Evolutionary conservation across 2,888 invertebrate species (phyloP).

Genomic region (Empis livida): DNA sequence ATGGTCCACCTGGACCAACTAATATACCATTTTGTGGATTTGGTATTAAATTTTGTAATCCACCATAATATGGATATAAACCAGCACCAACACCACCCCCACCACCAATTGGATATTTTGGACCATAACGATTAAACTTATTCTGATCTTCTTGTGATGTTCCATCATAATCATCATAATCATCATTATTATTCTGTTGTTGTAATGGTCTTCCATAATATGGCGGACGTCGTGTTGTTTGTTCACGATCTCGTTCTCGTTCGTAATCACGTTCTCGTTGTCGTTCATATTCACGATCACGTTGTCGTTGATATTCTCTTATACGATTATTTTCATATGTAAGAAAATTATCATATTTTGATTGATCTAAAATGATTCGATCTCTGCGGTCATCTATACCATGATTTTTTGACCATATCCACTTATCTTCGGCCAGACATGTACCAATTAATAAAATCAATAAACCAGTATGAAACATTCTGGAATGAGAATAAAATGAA

Average conservation of each 20-base stretch:
- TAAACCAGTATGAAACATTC: background rate
- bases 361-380: slow-evolving; percentile 2
- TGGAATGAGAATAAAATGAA: background rate
- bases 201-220: background rate
- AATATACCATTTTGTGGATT: slow-evolving; percentile 17
- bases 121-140: slow-evolving; percentile 16
- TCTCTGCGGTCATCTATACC: slow-evolving; percentile 6
- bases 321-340: slow-evolving; percentile 7
- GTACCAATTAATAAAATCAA: background rate
- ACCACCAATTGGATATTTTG: slow-evolving; percentile 15
- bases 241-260: slow-evolving; percentile 21
- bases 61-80: slow-evolving; percentile 8
- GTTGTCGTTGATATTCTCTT: slow-evolving; percentile 10
- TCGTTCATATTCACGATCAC: background rate
- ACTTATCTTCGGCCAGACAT: slow-evolving; percentile 21
- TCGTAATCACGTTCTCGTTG: slow-evolving; percentile 12
- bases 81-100: slow-evolving; percentile 8
- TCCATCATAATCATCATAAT: slow-evolving; percentile 18
- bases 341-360: slow-evolving; percentile 8
- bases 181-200: slow-evolving; percentile 15
- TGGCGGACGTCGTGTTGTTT: slow-evolving; percentile 26
- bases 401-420: slow-evolving; percentile 25
- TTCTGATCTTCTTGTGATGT: slow-evolving; percentile 34
- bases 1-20: slow-evolving; percentile 38
- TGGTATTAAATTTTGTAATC: slow-evolving; percentile 3